Evolutionary conservation across 2,888 invertebrate genomes (phyloP), one percentile per base, ranked within the genome.

Genomic region (Oscheius sp.): DNA sequence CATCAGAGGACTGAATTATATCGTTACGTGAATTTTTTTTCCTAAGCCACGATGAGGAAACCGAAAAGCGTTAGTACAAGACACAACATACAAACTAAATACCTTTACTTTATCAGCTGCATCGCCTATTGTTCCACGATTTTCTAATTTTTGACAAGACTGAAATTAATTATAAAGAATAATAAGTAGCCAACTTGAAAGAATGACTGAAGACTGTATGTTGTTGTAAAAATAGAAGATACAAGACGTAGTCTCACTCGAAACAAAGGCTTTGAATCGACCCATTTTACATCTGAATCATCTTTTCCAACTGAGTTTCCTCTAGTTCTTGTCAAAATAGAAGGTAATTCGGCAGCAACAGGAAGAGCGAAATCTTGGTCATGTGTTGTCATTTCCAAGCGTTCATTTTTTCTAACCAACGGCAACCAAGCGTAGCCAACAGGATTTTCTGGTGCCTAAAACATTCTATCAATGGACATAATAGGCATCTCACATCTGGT

Each of bases 391-490:
- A 95, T 89, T 87, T 93, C 93, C 82, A 34, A 87, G 84, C 78
- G 70, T 57, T 80, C 80, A 61, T 80, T 80, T 79, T 93, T 94
- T 76, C 91, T 90, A 63, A 95, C 88, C 46, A 97, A 89, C 0
- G 96, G 94, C 71, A 93, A 88, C 96, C 96, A 98, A 0, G 96
- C 92, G 88, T 93, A 96, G 72, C 97, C 97, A 65, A 96, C 93
- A 82, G 93, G 92, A 15, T 81, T 82, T 71, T 90, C 80, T 8
- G 10, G n/a, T n/a, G n/a, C n/a, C n/a, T n/a, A n/a, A n/a, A n/a
- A n/a, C n/a, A n/a, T n/a, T n/a, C n/a, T n/a, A n/a, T n/a, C n/a
- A n/a, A n/a, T n/a, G n/a, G n/a, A n/a, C n/a, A n/a, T n/a, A n/a
- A n/a, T n/a, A n/a, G n/a, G n/a, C n/a, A n/a, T n/a, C 52, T 17